These are phyloP conservation scores for Drosophila sp. DNA, from an alignment of 1,140 invertebrate genomes.

Conservation along the genomic window DNA sequence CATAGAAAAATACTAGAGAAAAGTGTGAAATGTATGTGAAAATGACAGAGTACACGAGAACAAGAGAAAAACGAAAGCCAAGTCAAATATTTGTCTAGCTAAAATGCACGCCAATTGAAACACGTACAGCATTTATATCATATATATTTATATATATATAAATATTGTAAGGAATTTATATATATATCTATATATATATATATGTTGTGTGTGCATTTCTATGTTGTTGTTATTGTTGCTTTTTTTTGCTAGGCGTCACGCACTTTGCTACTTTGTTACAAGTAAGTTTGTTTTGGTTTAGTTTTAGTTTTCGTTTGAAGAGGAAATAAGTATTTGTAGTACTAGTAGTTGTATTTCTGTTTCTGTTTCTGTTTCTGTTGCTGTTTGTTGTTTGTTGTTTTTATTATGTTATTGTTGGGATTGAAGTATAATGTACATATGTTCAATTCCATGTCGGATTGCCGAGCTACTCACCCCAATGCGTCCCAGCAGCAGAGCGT, in stretches of 20 bases:
- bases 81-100: constrained; percentile 75
- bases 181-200: constrained; percentile 7
- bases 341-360: constrained; percentile 42
- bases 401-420: too few relatives aligned
- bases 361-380: too few relatives aligned
- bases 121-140: constrained; percentile 21
- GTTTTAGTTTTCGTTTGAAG: constrained; percentile 28
- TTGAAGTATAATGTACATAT: background rate
- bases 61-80: constrained; percentile 53
- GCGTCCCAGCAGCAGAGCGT: constrained; percentile 89
- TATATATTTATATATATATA: background rate
- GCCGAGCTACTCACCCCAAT: constrained; percentile 88
- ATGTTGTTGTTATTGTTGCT: constrained; percentile 10
- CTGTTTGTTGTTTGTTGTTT: too few relatives aligned
- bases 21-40: constrained; percentile 50
- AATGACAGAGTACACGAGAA: constrained; percentile 40
- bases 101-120: constrained; percentile 70
- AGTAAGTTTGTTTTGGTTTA: constrained; percentile 29
- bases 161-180: constrained; percentile 9
- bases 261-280: constrained; percentile 76
- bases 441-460: constrained; percentile 10
- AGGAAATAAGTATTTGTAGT: constrained; percentile 47
- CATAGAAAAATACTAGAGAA: constrained; percentile 26
- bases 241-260: constrained; percentile 56
- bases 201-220: too few relatives aligned